These are phyloP conservation scores for Orchesella flavescens DNA, from an alignment of 2,888 invertebrate species.

Conservation along the genomic window DNA sequence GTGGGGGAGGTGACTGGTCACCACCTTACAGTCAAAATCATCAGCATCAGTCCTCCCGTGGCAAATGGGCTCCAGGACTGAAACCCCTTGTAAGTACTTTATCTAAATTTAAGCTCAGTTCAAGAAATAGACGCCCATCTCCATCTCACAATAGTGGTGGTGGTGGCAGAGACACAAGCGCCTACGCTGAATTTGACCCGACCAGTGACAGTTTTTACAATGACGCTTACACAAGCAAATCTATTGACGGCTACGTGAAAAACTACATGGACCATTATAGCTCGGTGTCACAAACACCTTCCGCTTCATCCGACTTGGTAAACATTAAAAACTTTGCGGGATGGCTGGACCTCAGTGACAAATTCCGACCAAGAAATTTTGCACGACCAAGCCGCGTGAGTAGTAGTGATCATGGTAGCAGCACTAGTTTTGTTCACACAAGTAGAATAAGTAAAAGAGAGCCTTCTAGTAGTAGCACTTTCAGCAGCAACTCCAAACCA, in stretches of 20 bases:
- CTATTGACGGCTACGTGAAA: slow-evolving; percentile 50
- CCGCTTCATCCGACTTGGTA: slow-evolving; percentile 29
- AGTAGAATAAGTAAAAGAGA: background rate
- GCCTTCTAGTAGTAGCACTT: background rate
- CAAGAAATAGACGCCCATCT: slow-evolving; percentile 30
- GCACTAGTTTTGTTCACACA: slow-evolving; percentile 9
- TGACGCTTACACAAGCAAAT: slow-evolving; percentile 21
- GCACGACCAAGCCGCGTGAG: slow-evolving; percentile 6
- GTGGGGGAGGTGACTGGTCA: background rate
- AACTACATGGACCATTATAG: slow-evolving; percentile 44
- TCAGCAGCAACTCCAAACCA: background rate
- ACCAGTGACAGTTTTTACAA: slow-evolving; percentile 45
- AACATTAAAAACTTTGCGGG: slow-evolving; percentile 34
- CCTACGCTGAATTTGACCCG: slow-evolving; percentile 25
- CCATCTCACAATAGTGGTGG: background rate
- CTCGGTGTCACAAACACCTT: slow-evolving; percentile 26
- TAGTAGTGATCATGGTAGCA: slow-evolving; percentile 19
- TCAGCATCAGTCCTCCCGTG: background rate
- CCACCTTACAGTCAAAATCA: background rate
- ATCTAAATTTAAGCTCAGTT: slow-evolving; percentile 5
- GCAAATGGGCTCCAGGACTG: slow-evolving; percentile 49
- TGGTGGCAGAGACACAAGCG: slow-evolving; percentile 2
- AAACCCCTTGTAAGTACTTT: slow-evolving; percentile 55
- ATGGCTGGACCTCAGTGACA: slow-evolving; percentile 9
- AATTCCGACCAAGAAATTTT: slow-evolving; percentile 22